A percentile compares a stretch with the other conserved stretches of the same genome.
These are phyloP conservation scores for Microplitis mediator DNA, from an alignment of 1,140 invertebrate genomes.

Conservation along the genomic window DNA sequence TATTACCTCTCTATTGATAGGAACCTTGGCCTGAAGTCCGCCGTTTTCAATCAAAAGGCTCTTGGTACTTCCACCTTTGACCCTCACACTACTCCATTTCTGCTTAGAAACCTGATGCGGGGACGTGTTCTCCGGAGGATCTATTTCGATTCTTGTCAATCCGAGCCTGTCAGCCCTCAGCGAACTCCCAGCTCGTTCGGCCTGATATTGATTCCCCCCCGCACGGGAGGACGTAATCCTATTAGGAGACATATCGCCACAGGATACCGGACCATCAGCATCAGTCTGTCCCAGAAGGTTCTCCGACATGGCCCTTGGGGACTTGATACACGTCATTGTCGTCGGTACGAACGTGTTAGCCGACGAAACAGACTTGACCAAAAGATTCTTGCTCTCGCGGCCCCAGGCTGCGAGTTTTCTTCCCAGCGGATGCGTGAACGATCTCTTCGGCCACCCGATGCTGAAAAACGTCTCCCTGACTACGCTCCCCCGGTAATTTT, in stretches of 20 bases:
- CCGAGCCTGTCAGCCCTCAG: conserved; percentile 48
- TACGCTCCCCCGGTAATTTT: background rate
- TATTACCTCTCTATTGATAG: conserved; percentile 55
- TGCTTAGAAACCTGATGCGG: conserved; percentile 42
- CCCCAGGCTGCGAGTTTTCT: conserved; percentile 16
- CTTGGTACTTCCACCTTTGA: conserved; percentile 58
- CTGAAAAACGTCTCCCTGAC: background rate
- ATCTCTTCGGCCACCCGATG: conserved; percentile 31
- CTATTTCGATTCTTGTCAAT: conserved; percentile 19
- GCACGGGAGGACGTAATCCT: conserved; percentile 27
- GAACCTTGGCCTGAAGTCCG: conserved; percentile 51
- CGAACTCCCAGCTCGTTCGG: conserved; percentile 41
- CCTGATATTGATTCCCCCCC: background rate
- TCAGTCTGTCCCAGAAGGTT: conserved; percentile 54
- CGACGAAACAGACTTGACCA: conserved; percentile 48
- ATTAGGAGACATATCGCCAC: conserved; percentile 34
- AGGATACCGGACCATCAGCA: too few species aligned
- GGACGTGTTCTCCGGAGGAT: background rate
- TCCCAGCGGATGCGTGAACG: conserved; percentile 27
- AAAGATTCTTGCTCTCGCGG: conserved; percentile 18
- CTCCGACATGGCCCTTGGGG: conserved; percentile 58
- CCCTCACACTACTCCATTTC: conserved; percentile 58
- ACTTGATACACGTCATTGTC: conserved; percentile 60
- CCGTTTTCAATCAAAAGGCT: conserved; percentile 59
- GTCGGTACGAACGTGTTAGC: conserved; percentile 53